A percentile compares a stretch with the other conserved stretches of the same genome.
Conservation (phyloP, 1,140 invertebrate genomes). For the Bombyx mori region ASM3026992v2 NC_085116.1:8007001-8007500, state of each 20-base stretch:
- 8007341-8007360: slow-evolving; percentile 59
- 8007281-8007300: slow-evolving; percentile 38
- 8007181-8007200: too few species aligned
- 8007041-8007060: slow-evolving; percentile 16
- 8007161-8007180: too few species aligned
- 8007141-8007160: too few species aligned
- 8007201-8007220: too few species aligned
- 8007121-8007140: too few species aligned
- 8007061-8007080: too few species aligned
- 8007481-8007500: slow-evolving; percentile 31
- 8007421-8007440: slow-evolving; percentile 52
- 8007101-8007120: too few species aligned
- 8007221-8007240: slow-evolving; percentile 28
- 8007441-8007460: slow-evolving; percentile 43
- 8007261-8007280: slow-evolving; percentile 8
- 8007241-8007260: slow-evolving; percentile 9
- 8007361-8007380: slow-evolving; percentile 46
- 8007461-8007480: slow-evolving; percentile 51
- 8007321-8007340: slow-evolving; percentile 25
- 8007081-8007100: too few species aligned
- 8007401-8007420: slow-evolving; percentile 57
- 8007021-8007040: slow-evolving; percentile 23
- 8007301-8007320: slow-evolving; percentile 61
- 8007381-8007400: slow-evolving; percentile 48
- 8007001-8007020: slow-evolving; percentile 25